Evolutionary conservation across 2,797 vertebrate species (phyloP).

Genomic region (Sebastes diaconus): DNA sequence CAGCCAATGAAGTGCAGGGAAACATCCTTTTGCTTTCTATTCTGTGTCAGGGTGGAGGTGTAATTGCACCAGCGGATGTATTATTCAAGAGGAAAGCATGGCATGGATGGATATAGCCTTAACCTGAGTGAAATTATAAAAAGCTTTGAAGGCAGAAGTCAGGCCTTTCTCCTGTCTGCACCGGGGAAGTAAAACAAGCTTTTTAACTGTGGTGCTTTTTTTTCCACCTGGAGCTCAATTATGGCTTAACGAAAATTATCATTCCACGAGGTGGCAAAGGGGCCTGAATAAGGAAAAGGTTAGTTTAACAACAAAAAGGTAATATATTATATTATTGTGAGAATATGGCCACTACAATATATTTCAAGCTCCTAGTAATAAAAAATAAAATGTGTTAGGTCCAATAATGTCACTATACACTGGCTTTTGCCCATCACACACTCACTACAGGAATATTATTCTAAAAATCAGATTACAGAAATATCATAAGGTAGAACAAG

Average conservation of each 20-base stretch:
- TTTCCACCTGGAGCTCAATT: conserved; percentile 8
- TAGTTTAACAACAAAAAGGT: neutral
- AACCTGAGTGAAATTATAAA: conserved; percentile 31
- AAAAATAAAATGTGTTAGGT: neutral
- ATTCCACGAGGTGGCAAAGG: neutral
- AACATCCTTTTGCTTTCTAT: conserved; percentile 67
- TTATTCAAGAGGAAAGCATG: conserved; percentile 66
- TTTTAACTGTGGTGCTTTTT: conserved; percentile 19
- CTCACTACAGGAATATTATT: neutral
- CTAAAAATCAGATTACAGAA: neutral
- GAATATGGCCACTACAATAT: too few relatives aligned
- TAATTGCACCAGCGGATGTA: conserved; percentile 66
- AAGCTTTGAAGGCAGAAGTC: conserved; percentile 23
- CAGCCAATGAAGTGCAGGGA: conserved; percentile 49
- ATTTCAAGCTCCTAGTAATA: neutral
- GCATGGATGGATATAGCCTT: conserved; percentile 32
- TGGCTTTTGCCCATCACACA: neutral
- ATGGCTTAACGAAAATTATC: neutral
- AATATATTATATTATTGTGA: neutral
- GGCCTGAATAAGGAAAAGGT: neutral
- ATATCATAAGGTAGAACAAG: conserved; percentile 28
- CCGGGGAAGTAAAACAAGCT: conserved; percentile 8
- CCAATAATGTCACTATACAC: neutral
- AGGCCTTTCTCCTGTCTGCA: conserved; percentile 16
- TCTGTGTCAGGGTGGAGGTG: conserved; percentile 63